Base-by-base conservation (phyloP, 2,113 vertebrate genomes). In the Epinephelus fuscoguttatus region DNA sequence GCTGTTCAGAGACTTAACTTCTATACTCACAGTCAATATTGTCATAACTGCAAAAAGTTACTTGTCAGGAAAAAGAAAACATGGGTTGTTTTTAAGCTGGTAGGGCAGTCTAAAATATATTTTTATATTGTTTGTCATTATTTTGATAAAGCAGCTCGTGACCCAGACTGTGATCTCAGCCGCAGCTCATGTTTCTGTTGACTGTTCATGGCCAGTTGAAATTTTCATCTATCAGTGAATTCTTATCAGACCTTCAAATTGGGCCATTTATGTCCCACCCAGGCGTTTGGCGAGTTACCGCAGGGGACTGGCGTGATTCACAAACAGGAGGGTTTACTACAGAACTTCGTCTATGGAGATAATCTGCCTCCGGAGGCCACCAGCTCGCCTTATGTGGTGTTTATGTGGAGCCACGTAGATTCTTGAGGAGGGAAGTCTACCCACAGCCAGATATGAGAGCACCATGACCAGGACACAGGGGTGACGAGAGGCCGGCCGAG, bases 381-480 rank as follows among this genome's bases (percentile, higher is more conserved):
- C 80, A n/a, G 60, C 23, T 73, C 70, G 42, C 61, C 68, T 89
- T 84, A 75, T 90, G 86, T 66, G 71, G 75, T 64, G 64, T 80
- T 90, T 82, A 67, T 77, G 73, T 89, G 82, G 82, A 90, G 80
- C 85, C 91, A 66, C 64, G 53, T 84, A n/a, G 50, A 49, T 55
- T 86, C 77, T 81, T 61, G 56, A 80, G 83, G 66, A 88, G 80
- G 70, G 37, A 81, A 82, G 47, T 83, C 61, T 69, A 67, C 69
- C 62, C 60, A 45, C 42, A 63, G 81, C 75, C 87, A 89, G 86
- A 86, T 89, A 90, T 75, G 80, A 92, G 87, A 87, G 84, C 81
- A 82, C 70, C 70, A 59, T 83, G 79, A 91, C 84, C 85, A 84
- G 86, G 80, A 83, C 82, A 89, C 52, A 52, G 74, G 70, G 85